Evolutionary conservation across 2,113 vertebrate species (phyloP), one percentile per base, ranked within the genome.

Genomic region (Sciurus niger): DNA sequence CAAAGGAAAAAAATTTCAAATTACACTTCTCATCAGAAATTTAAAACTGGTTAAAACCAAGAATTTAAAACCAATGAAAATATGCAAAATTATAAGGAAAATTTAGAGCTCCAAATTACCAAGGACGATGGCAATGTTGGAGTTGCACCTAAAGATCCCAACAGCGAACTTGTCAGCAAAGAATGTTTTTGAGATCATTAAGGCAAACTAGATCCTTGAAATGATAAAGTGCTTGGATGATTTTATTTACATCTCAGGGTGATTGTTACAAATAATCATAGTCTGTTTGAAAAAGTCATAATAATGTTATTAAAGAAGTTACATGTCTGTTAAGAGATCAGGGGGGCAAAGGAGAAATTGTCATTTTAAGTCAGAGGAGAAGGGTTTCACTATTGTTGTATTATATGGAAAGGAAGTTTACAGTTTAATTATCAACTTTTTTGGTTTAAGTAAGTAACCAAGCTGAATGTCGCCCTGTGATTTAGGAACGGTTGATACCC

Each of bases 401-500:
- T 76, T 12, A 18, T 2, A 34, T 14, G 14, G 51, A 87, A 91
- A 90, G 37, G 43, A 86, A 85, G 16, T 95, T 68, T 28, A 84
- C 83, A 73, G 40, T 48, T 92, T 51, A 22, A 58, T 82, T 67
- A 53, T 43, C 67, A 4, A 58, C 17, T 89, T 89, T 74, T 92
- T 80, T 78, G 78, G 20, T 84, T 22, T 34, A 90, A 37, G 51
- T 90, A 40, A 85, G 25, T 97, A 98, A 92, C 95, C 95, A 95
- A 22, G 34, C 0, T 76, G 16, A 95, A 95, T 95, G 85, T 86
- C 37, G 22, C 63, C 48, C 67, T 93, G 97, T 96, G 95, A 25
- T 63, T 68, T 97, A 99, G 99, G 99, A 82, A 99, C 99, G 6
- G 99, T 99, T 93, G 99, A 99, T 77, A 99, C 99, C 1, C 99